Evolutionary conservation across 2,113 vertebrate genomes (phyloP).

Genomic region (Potamarius usumacintae): DNA sequence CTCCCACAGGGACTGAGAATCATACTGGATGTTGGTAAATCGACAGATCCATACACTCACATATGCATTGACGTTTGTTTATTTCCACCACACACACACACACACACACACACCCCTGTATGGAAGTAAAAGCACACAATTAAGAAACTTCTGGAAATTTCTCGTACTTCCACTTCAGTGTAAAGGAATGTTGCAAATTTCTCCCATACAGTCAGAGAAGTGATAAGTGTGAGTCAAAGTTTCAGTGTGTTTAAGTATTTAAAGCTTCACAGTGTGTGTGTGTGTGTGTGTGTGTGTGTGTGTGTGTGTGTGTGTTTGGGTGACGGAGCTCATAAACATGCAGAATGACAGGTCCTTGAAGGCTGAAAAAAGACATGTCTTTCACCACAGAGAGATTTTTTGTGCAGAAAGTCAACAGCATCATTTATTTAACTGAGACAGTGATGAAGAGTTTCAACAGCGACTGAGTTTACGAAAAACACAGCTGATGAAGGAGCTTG

Average conservation of each 20-base stretch:
- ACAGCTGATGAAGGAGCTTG: neutral
- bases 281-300: neutral
- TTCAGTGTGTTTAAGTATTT: conserved; percentile 6
- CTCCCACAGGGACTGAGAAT: neutral
- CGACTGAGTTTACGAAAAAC: neutral
- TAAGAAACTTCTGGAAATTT: neutral
- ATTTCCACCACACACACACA: neutral
- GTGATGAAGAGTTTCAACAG: neutral
- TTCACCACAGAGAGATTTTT: neutral
- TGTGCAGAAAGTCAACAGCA: neutral
- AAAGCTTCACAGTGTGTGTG: neutral
- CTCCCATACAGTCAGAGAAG: neutral
- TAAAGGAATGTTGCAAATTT: neutral
- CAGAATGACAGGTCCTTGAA: conserved; percentile 26
- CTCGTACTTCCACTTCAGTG: neutral
- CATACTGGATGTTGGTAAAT: neutral
- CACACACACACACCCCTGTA: neutral
- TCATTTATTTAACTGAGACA: neutral
- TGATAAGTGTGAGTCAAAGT: conserved; percentile 4
- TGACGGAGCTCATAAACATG: conserved; percentile 31
- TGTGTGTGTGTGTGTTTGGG: neutral
- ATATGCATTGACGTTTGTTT: neutral
- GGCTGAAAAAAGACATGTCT: neutral
- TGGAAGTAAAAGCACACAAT: neutral
- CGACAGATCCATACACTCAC: neutral